Base-by-base conservation (phyloP, 2,888 invertebrate genomes). In the Sylvicola cinctus region DNA sequence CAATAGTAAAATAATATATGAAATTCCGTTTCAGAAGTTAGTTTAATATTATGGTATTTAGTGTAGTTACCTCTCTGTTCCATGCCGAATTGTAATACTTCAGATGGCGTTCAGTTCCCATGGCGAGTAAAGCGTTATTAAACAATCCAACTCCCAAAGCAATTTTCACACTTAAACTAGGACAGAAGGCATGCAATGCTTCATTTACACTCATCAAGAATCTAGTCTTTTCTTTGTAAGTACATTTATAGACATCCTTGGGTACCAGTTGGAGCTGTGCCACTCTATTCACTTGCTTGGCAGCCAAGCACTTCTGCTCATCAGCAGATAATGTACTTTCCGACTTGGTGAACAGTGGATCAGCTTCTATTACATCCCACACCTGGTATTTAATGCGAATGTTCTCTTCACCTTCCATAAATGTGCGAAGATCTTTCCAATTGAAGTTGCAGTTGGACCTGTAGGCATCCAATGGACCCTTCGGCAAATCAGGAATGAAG, bases 381-480 rank as follows among this genome's bases (percentile, higher is more conserved):
- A 25, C 25, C 7, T 8, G 11, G 7, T 25, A 11, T 25, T 87
- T 84, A 38, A 76, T 68, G 50, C 69, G 66, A 23, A 88, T 54
- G 40, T 69, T 60, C 33, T 79, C 74, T 47, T 77, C 74, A 41
- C 78, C 80, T 51, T 87, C 84, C 39, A 90, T 61, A 35, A 80
- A 68, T 29, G 81, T 50, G 50, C 77, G 78, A 55, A 93, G 65
- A 40, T 69, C 66, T 55, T 84, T 87, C 85, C 88, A 90, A 51
- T 85, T 70, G 48, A 91, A 90, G 12, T 74, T 71, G 2, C 85
- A 76, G 41, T 66, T 68, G 43, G 71, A 74, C 43, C 91, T 70
- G 53, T 81, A 90, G 2, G 48, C 56, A 49, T 81, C 80, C 42
- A 91, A 59, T 6, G 88, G 84, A 31, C 61, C 66, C 23, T 50